Evolutionary conservation across 2,888 invertebrate genomes (phyloP).

Genomic region (Muschampia plurimacula): DNA sequence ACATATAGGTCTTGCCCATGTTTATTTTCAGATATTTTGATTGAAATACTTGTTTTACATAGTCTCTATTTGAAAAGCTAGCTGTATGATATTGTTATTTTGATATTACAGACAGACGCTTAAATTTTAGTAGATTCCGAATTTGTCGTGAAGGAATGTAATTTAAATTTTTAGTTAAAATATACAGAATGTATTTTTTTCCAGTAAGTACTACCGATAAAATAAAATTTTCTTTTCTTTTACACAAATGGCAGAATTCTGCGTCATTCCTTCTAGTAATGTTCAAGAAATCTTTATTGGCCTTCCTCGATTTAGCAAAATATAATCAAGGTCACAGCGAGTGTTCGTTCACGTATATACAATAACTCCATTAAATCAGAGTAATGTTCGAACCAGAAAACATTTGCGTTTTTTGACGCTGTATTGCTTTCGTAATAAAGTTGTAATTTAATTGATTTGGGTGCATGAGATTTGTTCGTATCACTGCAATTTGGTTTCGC

Average conservation of each 20-base stretch:
- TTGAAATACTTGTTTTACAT: too few species aligned
- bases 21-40: neutral
- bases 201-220: too few species aligned
- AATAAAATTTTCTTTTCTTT: too few species aligned
- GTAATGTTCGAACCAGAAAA: neutral
- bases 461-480: neutral
- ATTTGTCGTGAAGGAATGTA: too few species aligned
- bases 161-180: too few species aligned
- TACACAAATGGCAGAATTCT: too few species aligned
- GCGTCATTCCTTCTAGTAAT: neutral
- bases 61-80: too few species aligned
- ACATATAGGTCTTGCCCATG: neutral
- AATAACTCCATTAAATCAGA: slow-evolving; percentile 16
- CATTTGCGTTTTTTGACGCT: neutral
- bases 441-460: slow-evolving; percentile 1
- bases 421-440: neutral
- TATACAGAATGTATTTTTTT: too few species aligned
- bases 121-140: too few species aligned
- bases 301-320: neutral
- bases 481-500: slow-evolving; percentile 2
- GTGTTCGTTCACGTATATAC: neutral
- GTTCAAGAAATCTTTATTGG: neutral
- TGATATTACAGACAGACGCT: too few species aligned
- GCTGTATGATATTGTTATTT: too few species aligned
- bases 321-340: slow-evolving; percentile 10